Evolutionary conservation across 1,140 invertebrate genomes (phyloP).

Genomic region (Probaryconus sp.): DNA sequence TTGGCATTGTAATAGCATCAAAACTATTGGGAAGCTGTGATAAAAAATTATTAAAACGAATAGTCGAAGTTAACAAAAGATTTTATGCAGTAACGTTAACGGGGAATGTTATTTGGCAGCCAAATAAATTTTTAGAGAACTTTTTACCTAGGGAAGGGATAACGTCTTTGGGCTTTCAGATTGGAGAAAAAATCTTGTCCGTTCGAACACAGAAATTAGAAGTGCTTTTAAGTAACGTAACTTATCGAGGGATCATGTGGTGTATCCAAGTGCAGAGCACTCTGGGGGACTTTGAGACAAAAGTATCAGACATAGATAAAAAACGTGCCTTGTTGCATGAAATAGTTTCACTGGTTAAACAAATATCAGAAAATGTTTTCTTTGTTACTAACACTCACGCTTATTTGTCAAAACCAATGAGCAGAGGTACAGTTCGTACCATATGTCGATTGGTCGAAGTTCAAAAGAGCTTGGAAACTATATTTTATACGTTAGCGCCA

Average conservation of each 20-base stretch:
- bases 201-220: constrained; percentile 64
- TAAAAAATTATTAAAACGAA: constrained; percentile 85
- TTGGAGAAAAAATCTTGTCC: constrained; percentile 70
- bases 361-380: constrained; percentile 82
- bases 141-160: constrained; percentile 67
- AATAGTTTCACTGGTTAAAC: constrained; percentile 82
- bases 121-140: constrained; percentile 84
- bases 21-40: constrained; percentile 88
- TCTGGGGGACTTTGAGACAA: constrained; percentile 68
- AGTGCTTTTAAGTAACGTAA: constrained; percentile 56
- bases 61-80: constrained; percentile 88
- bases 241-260: constrained; percentile 68
- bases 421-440: constrained; percentile 85
- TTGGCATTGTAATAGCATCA: constrained; percentile 84
- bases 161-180: constrained; percentile 45
- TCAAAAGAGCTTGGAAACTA: constrained; percentile 86
- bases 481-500: constrained; percentile 75
- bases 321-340: constrained; percentile 82
- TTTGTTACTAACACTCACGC: constrained; percentile 91
- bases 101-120: constrained; percentile 89
- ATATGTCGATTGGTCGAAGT: constrained; percentile 90
- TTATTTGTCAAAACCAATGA: constrained; percentile 85
- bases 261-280: constrained; percentile 68
- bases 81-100: constrained; percentile 86
- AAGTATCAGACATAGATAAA: constrained; percentile 82